Conservation (phyloP, 2,113 vertebrate genomes). For the Lucifuga dentata region DNA sequence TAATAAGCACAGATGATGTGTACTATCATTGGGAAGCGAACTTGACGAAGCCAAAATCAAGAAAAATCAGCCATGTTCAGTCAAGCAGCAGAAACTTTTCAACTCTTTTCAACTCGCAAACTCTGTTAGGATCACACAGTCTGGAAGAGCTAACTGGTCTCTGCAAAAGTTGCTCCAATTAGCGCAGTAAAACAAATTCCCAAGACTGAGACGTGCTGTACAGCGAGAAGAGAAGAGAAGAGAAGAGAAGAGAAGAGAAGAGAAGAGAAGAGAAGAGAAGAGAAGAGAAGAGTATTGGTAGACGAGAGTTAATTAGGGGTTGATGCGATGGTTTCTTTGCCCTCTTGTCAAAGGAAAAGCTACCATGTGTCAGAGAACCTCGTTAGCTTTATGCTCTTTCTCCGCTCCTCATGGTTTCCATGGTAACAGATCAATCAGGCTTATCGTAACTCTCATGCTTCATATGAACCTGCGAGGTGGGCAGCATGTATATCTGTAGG, state of each 20-base stretch:
- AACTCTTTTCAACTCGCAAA: conserved; percentile 15
- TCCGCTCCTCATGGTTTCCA: conserved; percentile 56
- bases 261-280: neutral
- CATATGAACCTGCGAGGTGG: conserved; percentile 25
- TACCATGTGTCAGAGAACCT: conserved; percentile 33
- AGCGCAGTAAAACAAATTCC: conserved; percentile 32
- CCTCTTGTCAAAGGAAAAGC: conserved; percentile 47
- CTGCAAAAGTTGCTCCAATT: conserved; percentile 37
- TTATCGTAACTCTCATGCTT: conserved; percentile 20
- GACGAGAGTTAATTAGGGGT: conserved; percentile 39
- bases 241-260: neutral
- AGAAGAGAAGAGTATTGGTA: conserved; percentile 4
- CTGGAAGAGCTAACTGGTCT: conserved; percentile 12
- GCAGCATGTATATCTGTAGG: neutral
- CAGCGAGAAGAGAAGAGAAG: neutral
- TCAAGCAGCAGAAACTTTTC: conserved; percentile 4
- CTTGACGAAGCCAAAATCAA: conserved; percentile 10
- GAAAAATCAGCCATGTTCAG: neutral
- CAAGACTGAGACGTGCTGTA: conserved; percentile 3
- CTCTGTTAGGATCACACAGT: conserved; percentile 7
- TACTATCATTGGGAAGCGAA: too few species aligned
- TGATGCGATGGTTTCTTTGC: conserved; percentile 19
- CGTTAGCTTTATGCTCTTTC: conserved; percentile 26
- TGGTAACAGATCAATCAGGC: conserved; percentile 61
- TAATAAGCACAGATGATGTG: conserved; percentile 28